A percentile compares a stretch with the other conserved stretches of the same genome.
Evolutionary conservation across 2,113 vertebrate species (phyloP).

Genomic region (Pomatorhinus ruficollis): DNA sequence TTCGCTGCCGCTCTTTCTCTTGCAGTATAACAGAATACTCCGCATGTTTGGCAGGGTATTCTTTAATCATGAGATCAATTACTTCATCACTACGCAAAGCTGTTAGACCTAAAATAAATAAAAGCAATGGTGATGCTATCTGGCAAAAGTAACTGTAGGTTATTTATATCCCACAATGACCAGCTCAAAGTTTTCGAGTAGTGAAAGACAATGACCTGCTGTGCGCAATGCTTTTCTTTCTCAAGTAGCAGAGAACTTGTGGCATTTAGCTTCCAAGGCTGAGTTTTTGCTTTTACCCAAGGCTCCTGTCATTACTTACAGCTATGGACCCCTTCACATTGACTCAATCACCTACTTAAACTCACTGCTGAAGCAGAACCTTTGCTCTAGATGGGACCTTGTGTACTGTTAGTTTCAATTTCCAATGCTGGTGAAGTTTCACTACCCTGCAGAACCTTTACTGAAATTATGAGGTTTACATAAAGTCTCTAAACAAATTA

Average conservation of each 20-base stretch:
- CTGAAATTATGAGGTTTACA: neutral
- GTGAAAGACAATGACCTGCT: neutral
- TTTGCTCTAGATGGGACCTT: neutral
- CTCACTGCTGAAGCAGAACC: neutral
- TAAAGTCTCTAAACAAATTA: neutral
- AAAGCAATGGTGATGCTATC: neutral
- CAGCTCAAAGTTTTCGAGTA: neutral
- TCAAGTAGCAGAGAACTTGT: neutral
- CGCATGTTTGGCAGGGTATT: conserved; percentile 93
- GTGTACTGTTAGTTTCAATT: neutral
- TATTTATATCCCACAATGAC: neutral
- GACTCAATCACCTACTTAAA: neutral
- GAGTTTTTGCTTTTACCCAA: neutral
- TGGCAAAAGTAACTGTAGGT: neutral
- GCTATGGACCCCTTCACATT: neutral
- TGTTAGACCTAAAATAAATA: conserved; percentile 84
- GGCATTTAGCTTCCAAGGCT: neutral
- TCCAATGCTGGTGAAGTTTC: neutral
- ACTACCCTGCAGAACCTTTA: neutral
- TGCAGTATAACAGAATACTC: conserved; percentile 97
- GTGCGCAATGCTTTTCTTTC: neutral
- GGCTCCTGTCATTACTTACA: neutral
- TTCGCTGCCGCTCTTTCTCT: conserved; percentile 93
- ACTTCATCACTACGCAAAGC: conserved; percentile 97
- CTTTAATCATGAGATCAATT: conserved; percentile 98